Evolutionary conservation across 2,797 vertebrate species (phyloP).

Genomic region (Peromyscus nudipes): DNA sequence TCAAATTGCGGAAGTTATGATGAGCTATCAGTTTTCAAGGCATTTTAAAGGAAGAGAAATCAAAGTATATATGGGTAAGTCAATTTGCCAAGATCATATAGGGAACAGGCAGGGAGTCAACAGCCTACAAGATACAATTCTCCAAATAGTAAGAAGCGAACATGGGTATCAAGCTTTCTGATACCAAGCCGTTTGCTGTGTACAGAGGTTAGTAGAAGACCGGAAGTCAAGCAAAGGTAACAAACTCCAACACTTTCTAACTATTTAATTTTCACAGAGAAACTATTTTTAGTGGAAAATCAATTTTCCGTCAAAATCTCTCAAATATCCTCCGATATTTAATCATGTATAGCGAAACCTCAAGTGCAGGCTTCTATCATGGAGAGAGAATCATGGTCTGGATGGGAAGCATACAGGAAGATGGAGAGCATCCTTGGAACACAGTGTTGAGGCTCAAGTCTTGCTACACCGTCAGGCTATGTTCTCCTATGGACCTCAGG

Average conservation of each 20-base stretch:
- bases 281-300: background rate
- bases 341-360: background rate
- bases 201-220: background rate
- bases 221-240: background rate
- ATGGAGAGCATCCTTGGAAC: background rate
- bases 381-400: background rate
- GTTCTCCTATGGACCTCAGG: background rate
- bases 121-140: too few species aligned
- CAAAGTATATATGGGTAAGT: background rate
- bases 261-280: background rate
- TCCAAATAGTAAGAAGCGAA: background rate
- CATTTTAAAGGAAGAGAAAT: background rate
- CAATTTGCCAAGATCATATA: background rate
- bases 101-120: background rate
- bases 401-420: background rate
- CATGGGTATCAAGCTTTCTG: background rate
- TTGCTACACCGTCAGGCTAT: background rate
- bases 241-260: background rate
- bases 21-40: background rate
- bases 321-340: background rate
- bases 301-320: background rate
- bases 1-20: background rate
- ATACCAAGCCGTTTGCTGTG: background rate
- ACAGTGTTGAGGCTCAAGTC: background rate
- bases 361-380: background rate